These are phyloP conservation scores for Cryptoprocta ferox DNA, from an alignment of 2,797 vertebrate genomes.

Conservation along the genomic window DNA sequence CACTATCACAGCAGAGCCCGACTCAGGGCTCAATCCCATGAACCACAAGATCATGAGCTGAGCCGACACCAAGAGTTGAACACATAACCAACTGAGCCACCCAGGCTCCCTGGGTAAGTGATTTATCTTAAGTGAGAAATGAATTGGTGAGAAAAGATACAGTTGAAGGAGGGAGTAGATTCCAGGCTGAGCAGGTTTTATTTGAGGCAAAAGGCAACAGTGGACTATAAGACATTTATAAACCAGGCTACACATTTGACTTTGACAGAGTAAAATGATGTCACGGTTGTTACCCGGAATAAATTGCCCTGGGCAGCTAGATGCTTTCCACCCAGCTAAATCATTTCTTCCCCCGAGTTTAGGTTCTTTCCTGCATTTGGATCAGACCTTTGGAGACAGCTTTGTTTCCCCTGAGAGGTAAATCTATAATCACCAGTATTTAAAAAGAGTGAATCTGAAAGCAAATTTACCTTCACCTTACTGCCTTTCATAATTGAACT, in stretches of 20 bases:
- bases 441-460: constrained; percentile 25
- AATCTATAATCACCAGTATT: background rate
- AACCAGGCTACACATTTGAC: background rate
- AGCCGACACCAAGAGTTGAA: too few species aligned
- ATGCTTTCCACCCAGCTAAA: background rate
- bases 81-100: too few species aligned
- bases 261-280: background rate
- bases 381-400: background rate
- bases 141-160: constrained; percentile 9
- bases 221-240: background rate
- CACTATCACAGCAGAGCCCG: too few species aligned
- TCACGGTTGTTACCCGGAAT: background rate
- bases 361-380: background rate
- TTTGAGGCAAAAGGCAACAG: background rate
- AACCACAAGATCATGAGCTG: too few species aligned
- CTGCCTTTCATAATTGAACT: background rate
- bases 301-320: background rate
- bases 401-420: background rate
- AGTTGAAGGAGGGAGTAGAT: background rate
- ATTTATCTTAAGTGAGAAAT: background rate
- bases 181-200: constrained; percentile 1
- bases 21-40: too few species aligned
- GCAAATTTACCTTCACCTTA: background rate
- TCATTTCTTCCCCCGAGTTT: constrained; percentile 16
- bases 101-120: background rate